phyloP scores from a whole-genome alignment of 1,140 invertebrate genomes.

The Sminthurinus signatus region DNA sequence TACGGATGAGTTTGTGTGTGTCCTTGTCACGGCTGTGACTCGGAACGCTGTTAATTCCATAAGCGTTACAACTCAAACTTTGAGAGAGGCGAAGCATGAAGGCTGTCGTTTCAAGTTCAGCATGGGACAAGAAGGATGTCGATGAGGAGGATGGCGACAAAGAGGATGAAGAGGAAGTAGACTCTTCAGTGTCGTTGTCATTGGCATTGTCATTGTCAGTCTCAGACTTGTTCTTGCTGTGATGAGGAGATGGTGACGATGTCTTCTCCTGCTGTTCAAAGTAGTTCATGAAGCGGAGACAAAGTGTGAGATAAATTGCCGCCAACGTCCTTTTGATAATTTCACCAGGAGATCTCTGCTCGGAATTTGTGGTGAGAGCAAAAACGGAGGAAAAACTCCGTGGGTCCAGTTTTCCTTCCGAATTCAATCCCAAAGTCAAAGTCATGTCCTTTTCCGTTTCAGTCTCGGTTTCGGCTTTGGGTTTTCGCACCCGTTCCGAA shows the following conservation, averaged over 20 bases:
- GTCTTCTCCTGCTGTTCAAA: constrained; percentile 27
- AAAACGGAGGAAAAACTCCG: constrained; percentile 45
- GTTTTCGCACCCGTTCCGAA: too few species aligned
- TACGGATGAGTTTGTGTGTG: too few species aligned
- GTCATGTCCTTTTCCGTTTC: neutral
- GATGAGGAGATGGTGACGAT: neutral
- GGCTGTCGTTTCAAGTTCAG: constrained; percentile 45
- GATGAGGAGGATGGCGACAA: constrained; percentile 9
- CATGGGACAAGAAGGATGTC: constrained; percentile 11
- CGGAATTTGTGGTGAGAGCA: constrained; percentile 41
- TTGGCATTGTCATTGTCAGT: neutral
- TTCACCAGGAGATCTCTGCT: constrained; percentile 47
- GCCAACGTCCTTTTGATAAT: constrained; percentile 50
- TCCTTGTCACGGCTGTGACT: constrained; percentile 18
- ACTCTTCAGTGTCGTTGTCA: neutral
- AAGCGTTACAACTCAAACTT: constrained; percentile 58
- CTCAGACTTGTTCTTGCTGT: neutral
- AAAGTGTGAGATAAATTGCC: constrained; percentile 53
- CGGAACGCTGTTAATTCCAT: constrained; percentile 55
- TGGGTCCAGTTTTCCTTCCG: constrained; percentile 44
- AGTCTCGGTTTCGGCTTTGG: neutral
- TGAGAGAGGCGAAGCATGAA: constrained; percentile 53
- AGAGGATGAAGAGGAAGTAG: neutral
- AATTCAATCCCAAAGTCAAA: neutral
- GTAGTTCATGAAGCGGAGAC: constrained; percentile 48